Evolutionary conservation across 2,888 invertebrate genomes (phyloP), one percentile per base, ranked within the genome.

Genomic region (Hirtodrosophila cameraria): DNA sequence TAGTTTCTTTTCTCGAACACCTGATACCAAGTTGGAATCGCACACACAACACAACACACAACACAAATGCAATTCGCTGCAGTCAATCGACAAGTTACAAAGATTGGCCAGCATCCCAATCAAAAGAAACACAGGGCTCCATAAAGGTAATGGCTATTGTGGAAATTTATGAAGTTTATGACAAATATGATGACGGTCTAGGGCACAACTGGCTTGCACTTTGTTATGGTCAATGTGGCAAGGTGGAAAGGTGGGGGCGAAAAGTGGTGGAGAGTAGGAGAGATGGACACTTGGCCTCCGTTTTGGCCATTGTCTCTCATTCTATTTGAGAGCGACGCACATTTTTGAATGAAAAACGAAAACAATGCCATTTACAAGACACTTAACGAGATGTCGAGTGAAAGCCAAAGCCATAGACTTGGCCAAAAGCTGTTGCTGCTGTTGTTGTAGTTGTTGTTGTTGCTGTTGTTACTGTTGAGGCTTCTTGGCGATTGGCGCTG

Each of bases 281-380:
- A 18, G 18, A 18, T 4, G 23, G 23, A 23, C 23, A 23, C 23
- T 23, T 23, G 23, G 23, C 23, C 23, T 7, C 23, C 23, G 23
- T 23, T 23, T 23, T 23, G 23, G 23, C 28, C 12, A 9, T 46
- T 13, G 1, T 6, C 11, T 36, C n/a, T 18, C 5, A 25, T 13
- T 13, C n/a, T 46, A 0, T 20, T 12, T 15, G 28, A 54, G 49
- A 46, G 55, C 62, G 46, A 73, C 84, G 84, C 74, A 81, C 68
- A 78, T 74, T 81, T 71, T 70, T 86, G 84, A 83, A 86, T 80
- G 82, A 86, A 83, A 84, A 84, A 75, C 70, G 81, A 86, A 84
- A 77, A 71, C 85, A 81, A 81, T 83, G 84, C 86, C 87, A 86
- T 88, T 86, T 86, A 86, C 87, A 86, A 85, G 82, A 87, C 85